These are phyloP conservation scores for Parazoanthus darwini DNA, from an alignment of 92 coral and sea anemone species.

Conservation along the genomic window DNA sequence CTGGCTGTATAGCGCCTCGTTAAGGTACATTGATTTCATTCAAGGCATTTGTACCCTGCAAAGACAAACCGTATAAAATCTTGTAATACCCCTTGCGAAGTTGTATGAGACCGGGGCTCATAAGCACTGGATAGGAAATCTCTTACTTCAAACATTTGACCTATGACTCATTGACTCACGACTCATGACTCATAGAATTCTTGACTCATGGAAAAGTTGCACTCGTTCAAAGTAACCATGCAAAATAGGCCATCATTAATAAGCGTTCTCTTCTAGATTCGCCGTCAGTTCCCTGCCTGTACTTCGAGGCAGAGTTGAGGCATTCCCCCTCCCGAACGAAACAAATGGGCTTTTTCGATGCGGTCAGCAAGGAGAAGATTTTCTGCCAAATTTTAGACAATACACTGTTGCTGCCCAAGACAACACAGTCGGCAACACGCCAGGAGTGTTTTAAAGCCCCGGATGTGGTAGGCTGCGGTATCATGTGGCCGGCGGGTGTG, in stretches of 20 bases:
- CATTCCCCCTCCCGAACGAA: conserved; percentile 74
- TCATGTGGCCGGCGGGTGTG: conserved; percentile 86
- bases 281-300: conserved; percentile 77
- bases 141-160: no score
- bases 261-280: conserved; percentile 49
- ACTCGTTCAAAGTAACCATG: no score
- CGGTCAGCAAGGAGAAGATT: conserved; percentile 70
- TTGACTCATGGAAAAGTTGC: no score
- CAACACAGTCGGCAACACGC: conserved; percentile 57
- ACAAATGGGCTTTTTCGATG: conserved; percentile 81
- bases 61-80: no score
- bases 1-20: no score
- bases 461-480: conserved; percentile 95
- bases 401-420: conserved; percentile 76
- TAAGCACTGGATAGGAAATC: no score
- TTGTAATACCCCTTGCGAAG: no score
- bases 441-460: conserved; percentile 78
- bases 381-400: conserved; percentile 87
- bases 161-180: no score
- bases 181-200: no score
- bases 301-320: conserved; percentile 92
- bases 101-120: no score
- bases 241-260: background rate
- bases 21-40: no score
- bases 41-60: no score